Evolutionary conservation across 2,797 vertebrate species (phyloP).

Genomic region (Gymnothorax reevesii): DNA sequence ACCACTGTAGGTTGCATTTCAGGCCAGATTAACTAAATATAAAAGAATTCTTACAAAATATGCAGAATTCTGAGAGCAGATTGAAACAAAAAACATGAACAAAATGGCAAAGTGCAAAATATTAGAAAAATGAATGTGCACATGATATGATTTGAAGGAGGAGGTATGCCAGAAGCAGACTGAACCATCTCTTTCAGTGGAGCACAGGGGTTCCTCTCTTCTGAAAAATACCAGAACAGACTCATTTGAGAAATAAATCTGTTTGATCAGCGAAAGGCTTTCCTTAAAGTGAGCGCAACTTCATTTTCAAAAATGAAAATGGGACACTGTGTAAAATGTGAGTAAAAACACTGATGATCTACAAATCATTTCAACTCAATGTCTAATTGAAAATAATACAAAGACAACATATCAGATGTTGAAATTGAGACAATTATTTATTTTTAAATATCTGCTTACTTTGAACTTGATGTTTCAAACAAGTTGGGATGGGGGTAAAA

Average conservation of each 20-base stretch:
- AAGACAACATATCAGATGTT: too few species aligned
- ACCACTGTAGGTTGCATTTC: neutral
- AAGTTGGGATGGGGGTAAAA: too few species aligned
- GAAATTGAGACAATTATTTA: too few species aligned
- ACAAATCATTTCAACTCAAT: too few species aligned
- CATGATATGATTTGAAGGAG: neutral
- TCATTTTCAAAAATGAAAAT: too few species aligned
- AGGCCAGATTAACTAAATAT: neutral
- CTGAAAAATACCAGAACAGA: neutral
- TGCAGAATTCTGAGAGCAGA: too few species aligned
- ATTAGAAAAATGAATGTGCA: neutral
- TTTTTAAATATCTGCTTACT: too few species aligned
- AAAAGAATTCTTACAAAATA: neutral
- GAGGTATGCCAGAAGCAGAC: neutral
- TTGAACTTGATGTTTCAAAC: too few species aligned
- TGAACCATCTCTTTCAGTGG: neutral
- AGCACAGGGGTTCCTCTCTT: neutral
- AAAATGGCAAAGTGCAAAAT: neutral
- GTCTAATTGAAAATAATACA: too few species aligned
- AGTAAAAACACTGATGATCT: too few species aligned
- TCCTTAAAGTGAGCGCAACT: constrained; percentile 56
- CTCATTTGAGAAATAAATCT: neutral
- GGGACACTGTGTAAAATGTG: too few species aligned
- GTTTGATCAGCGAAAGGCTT: neutral
- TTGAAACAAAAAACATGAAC: neutral